Base-by-base conservation (phyloP, 1,140 invertebrate genomes). In the Drosophila ohnishii region DNA sequence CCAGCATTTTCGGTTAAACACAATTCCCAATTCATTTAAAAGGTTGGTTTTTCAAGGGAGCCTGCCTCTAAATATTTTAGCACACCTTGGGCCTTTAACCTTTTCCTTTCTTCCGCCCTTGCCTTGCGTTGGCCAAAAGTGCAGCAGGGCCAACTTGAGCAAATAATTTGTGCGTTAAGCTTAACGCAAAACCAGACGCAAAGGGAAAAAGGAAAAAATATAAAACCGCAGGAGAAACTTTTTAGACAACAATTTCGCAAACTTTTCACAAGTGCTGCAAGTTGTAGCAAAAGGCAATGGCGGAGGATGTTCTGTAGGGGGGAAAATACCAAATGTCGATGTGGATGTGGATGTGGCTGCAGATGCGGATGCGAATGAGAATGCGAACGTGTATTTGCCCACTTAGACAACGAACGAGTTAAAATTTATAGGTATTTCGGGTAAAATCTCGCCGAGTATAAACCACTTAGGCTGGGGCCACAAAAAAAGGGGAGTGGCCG, bases 401-500 rank as follows among this genome's bases (percentile, higher is more conserved):
- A 88, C 83, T 86, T 86, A 86, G 71, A 86, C 83, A 88, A 70
- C 60, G 79, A 86, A 79, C 63, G 83, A 87, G 83, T 88, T 88
- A 80, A 88, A 87, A 87, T 87, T 87, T 87, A 87, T 87, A 84
- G 83, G 84, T 87, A 84, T 87, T 87, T 87, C 84, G 77, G 51
- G 69, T 74, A 87, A 87, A 88, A 87, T 88, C 84, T 88, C 69
- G 80, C 84, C 64, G 78, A 67, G 80, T 84, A 83, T 88, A 87
- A 87, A 78, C 83, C 83, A 87, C 84, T 87, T 87, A 87, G 67
- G 71, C 55, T 61, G 67, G 1, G 48, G 48, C 48, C 48, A 50
- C 47, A 50, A 50, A 48, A 59, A 44, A 60, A 47, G 61, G 56
- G 74, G 78, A 30, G 61, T 34, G 47, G 69, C 74, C 57, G 66